Conservation (phyloP, 2,113 vertebrate genomes). For the Ciconia maguari region DNA sequence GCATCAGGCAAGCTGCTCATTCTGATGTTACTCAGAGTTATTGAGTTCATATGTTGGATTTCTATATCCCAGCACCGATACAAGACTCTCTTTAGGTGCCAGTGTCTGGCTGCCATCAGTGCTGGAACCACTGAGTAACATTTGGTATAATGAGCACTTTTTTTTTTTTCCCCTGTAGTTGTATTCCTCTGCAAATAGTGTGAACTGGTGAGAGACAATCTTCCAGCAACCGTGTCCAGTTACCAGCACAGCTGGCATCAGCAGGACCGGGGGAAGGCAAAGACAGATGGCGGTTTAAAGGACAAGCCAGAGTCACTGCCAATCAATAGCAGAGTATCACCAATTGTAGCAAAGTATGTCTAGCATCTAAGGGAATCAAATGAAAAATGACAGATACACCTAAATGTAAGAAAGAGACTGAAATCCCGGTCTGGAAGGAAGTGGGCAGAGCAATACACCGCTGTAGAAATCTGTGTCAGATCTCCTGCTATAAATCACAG, state of each 20-base stretch:
- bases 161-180: background rate
- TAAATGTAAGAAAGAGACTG: background rate
- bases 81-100: background rate
- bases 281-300: slow-evolving; percentile 17
- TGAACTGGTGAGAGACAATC: background rate
- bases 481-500: slow-evolving; percentile 20
- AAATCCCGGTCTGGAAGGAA: background rate
- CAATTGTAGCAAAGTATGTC: background rate
- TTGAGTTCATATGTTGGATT: background rate
- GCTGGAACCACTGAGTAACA: background rate
- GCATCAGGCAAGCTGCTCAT: background rate
- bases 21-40: background rate
- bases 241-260: background rate
- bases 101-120: background rate
- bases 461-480: slow-evolving; percentile 10
- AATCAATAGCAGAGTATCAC: background rate
- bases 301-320: background rate
- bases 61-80: background rate
- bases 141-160: background rate
- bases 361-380: background rate
- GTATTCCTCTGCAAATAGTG: background rate
- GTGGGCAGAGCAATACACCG: background rate
- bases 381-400: background rate
- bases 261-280: background rate
- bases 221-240: background rate